phyloP scores from a whole-genome alignment of 2,113 vertebrate species.

The Eublepharis macularius region DNA sequence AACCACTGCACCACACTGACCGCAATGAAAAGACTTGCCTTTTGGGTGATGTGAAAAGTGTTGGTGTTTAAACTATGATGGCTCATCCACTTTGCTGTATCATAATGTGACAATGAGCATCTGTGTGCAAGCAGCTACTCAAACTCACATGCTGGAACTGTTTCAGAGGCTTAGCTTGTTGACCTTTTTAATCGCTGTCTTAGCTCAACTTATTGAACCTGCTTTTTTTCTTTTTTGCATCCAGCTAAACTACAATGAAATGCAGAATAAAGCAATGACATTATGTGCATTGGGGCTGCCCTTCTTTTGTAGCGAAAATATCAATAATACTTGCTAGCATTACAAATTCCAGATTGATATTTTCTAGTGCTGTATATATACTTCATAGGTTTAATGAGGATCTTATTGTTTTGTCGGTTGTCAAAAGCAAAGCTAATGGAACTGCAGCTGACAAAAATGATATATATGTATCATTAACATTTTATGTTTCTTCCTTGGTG shows the following conservation, averaged over 20 bases:
- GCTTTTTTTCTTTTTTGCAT: neutral
- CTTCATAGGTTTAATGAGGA: constrained; percentile 23
- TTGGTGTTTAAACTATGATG: neutral
- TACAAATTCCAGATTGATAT: constrained; percentile 18
- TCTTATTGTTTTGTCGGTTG: neutral
- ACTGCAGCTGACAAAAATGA: neutral
- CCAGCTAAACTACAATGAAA: neutral
- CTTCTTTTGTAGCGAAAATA: neutral
- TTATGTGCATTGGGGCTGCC: neutral
- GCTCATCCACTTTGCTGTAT: neutral
- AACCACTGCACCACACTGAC: too few relatives aligned
- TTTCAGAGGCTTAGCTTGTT: neutral
- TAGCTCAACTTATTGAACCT: neutral
- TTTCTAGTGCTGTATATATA: neutral
- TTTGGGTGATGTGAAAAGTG: neutral
- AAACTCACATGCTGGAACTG: constrained; percentile 17
- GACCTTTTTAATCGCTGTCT: neutral
- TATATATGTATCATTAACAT: neutral
- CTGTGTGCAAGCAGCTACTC: neutral
- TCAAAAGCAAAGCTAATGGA: neutral
- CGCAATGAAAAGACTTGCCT: neutral
- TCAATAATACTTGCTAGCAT: constrained; percentile 30
- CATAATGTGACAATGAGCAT: too few relatives aligned
- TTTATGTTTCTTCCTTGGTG: neutral
- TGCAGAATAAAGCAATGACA: neutral